These are phyloP conservation scores for Arge pagana DNA, from an alignment of 2,888 invertebrate genomes.

Conservation along the genomic window DNA sequence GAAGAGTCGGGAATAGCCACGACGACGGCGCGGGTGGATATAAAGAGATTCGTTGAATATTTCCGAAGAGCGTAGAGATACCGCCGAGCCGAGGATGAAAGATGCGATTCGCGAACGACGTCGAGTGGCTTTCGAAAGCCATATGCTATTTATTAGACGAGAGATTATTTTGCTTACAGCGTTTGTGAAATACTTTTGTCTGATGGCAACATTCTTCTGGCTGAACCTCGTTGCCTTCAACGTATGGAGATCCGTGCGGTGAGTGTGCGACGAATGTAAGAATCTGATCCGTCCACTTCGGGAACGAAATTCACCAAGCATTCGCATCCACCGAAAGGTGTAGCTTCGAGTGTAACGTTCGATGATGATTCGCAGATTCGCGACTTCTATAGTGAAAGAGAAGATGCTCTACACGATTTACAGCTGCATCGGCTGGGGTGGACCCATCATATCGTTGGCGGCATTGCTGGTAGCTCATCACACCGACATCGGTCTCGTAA, in stretches of 20 bases:
- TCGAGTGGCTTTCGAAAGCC: too few relatives aligned
- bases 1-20: too few relatives aligned
- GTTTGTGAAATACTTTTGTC: conserved; percentile 65
- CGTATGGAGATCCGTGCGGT: conserved; percentile 69
- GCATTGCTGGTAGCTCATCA: conserved; percentile 63
- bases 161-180: too few relatives aligned
- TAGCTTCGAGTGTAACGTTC: conserved; percentile 27
- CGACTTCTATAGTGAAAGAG: conserved; percentile 58
- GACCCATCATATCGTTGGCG: conserved; percentile 62
- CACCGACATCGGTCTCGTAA: conserved; percentile 61
- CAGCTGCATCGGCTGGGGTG: conserved; percentile 66
- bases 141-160: too few relatives aligned
- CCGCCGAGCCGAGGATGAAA: too few relatives aligned
- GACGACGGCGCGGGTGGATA: too few relatives aligned
- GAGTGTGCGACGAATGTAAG: conserved; percentile 60
- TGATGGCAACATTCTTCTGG: conserved; percentile 75
- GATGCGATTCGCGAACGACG: too few relatives aligned
- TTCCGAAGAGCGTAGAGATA: too few relatives aligned
- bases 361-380: conserved; percentile 44
- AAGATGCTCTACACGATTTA: conserved; percentile 63
- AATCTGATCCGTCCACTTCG: not conserved
- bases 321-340: conserved; percentile 5
- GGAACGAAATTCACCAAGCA: not conserved
- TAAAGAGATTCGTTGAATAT: too few relatives aligned
- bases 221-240: conserved; percentile 71